Conservation (phyloP, 2,797 vertebrate species). For the Coendou prehensilis region DNA sequence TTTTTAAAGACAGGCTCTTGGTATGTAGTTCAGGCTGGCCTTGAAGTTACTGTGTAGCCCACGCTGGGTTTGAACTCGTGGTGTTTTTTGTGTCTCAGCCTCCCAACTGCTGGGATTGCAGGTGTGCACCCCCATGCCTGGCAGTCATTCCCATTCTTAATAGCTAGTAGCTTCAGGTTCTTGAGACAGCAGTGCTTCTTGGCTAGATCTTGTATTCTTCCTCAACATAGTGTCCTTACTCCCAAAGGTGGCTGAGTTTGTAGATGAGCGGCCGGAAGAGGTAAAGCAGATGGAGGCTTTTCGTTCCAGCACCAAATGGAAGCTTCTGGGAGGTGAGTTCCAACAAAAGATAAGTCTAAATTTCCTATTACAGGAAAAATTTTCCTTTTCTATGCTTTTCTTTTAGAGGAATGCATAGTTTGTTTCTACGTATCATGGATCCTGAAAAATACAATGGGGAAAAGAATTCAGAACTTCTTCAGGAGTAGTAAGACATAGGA, state of each 20-base stretch:
- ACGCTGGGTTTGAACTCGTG: background rate
- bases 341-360: background rate
- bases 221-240: background rate
- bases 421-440: conserved; percentile 39
- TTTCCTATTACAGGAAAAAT: background rate
- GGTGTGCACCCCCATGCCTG: background rate
- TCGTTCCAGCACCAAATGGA: conserved; percentile 95
- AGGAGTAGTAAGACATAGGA: background rate
- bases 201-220: background rate
- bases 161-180: conserved; percentile 5
- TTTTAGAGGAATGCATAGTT: background rate
- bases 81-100: background rate
- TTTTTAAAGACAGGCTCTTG: background rate
- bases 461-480: conserved; percentile 46
- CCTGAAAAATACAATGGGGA: conserved; percentile 13
- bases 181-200: background rate
- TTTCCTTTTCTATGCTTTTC: background rate
- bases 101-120: background rate
- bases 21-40: background rate
- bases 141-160: background rate
- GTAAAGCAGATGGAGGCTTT: conserved; percentile 96
- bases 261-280: conserved; percentile 96
- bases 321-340: conserved; percentile 93
- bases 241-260: conserved; percentile 94
- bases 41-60: background rate